Base-by-base conservation (phyloP, 2,797 vertebrate species). In the Heteromormyrus szaboi region DNA sequence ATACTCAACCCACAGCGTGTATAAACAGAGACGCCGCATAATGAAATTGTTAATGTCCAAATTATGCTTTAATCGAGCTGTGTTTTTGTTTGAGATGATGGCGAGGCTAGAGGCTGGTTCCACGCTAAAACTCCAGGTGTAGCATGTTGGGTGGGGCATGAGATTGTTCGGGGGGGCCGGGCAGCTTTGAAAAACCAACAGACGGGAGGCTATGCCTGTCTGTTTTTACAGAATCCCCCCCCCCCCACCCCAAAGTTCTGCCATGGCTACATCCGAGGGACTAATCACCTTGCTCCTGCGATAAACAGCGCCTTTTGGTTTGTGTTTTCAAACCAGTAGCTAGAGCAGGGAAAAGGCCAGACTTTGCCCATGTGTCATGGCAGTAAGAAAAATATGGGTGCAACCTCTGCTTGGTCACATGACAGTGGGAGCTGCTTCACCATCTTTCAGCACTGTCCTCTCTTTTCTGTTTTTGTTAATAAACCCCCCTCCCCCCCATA, bases 381-480 rank as follows among this genome's bases (percentile, higher is more conserved):
- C 19, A 84, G n/a, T 84, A 25, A 19, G 51, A 86, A 14, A 4
- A 37, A 86, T 22, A 19, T 51, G 50, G 50, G 29, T 19, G 25
- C 11, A 6, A 12, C 84, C n/a, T 33, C 51, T 54, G 48, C 50
- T 56, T 56, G 50, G 5, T 65, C 50, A 68, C 44, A 54, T 85
- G 88, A 62, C 54, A 37, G 54, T 46, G 48, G 22, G 22, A 51
- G 44, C 81, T 85, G 53, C 33, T 65, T 65, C 44, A 9, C 44
- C 22, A n/a, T 50, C 41, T 5, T 46, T 86, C 11, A 17, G 11
- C 48, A 54, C 53, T 11, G 46, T 3, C 48, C 76, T 0, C 12
- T 84, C 76, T 48, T n/a, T 88, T 68, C 53, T 88, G 88, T 83
- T 88, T 88, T 83, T 54, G 1, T 51, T 25, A 41, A 48, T 11